Evolutionary conservation across 1,140 invertebrate genomes (phyloP).

Genomic region (Dreissena polymorpha): DNA sequence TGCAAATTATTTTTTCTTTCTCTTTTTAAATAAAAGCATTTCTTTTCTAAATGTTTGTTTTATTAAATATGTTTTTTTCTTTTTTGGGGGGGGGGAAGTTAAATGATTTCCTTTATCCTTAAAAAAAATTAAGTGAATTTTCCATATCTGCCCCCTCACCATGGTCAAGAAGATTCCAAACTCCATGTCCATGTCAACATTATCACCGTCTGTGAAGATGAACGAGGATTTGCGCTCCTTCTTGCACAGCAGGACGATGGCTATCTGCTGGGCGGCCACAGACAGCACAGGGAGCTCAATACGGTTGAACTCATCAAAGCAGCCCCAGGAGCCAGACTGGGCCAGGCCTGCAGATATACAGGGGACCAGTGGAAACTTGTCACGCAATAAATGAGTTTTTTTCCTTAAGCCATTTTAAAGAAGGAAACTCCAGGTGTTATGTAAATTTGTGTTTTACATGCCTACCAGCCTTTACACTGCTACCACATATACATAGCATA

Average conservation of each 20-base stretch:
- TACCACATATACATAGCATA: no score
- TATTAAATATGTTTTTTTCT: no score
- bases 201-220: slow-evolving; percentile 96
- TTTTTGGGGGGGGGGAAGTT: no score
- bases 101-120: no score
- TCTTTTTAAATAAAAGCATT: no score
- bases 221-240: slow-evolving; percentile 94
- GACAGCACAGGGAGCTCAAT: slow-evolving; percentile 97
- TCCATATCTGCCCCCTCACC: slow-evolving; percentile 82
- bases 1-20: no score
- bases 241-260: slow-evolving; percentile 95
- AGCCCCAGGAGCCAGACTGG: slow-evolving; percentile 98
- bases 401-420: no score
- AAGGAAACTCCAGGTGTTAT: no score
- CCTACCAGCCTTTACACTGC: no score
- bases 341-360: slow-evolving; percentile 85
- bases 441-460: no score
- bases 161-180: slow-evolving; percentile 99
- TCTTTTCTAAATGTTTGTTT: no score
- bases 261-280: slow-evolving; percentile 97
- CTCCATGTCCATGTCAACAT: slow-evolving; percentile 96
- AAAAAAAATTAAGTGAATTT: no score
- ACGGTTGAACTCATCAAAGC: slow-evolving; percentile 98
- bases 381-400: not conserved
- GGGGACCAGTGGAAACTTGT: not conserved